Evolutionary conservation across 2,113 vertebrate species (phyloP).

Genomic region (Lethenteron reissneri): DNA sequence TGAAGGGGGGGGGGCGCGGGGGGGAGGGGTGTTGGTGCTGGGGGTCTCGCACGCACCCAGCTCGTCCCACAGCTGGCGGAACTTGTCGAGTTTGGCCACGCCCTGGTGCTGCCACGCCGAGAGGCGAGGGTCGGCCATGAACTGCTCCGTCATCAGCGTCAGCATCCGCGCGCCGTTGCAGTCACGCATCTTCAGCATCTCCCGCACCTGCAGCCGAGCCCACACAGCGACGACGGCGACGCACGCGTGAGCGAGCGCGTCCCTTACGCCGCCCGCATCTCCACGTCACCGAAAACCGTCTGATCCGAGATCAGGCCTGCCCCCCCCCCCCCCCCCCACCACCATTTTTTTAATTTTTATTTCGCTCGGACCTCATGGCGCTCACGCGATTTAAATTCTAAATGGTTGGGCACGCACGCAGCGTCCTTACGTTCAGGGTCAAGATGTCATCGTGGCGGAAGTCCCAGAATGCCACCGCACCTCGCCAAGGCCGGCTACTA

Average conservation of each 20-base stretch:
- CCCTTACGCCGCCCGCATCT: not conserved
- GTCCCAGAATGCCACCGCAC: too few relatives aligned
- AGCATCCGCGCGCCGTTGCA: constrained; percentile 93
- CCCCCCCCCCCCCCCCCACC: not conserved
- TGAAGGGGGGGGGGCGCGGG: too few relatives aligned
- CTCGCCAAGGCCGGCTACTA: too few relatives aligned
- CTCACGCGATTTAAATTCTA: too few relatives aligned
- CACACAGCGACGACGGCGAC: not conserved
- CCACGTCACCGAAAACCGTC: not conserved
- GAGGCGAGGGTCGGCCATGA: constrained; percentile 88
- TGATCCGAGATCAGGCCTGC: too few relatives aligned
- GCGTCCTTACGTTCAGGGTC: too few relatives aligned
- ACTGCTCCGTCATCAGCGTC: constrained; percentile 86
- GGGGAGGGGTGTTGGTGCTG: too few relatives aligned
- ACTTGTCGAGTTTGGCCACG: constrained; percentile 92
- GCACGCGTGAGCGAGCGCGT: not conserved
- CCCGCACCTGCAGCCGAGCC: constrained; percentile 31
- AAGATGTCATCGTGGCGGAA: too few relatives aligned
- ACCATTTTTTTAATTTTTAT: not conserved
- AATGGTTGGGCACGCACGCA: too few relatives aligned
- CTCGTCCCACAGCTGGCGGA: constrained; percentile 90
- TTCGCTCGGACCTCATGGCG: too few relatives aligned
- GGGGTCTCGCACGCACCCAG: constrained; percentile 28
- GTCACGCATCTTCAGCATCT: constrained; percentile 96
- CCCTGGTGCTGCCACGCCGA: constrained; percentile 94